These are phyloP conservation scores for Hemaris fuciformis DNA, from an alignment of 2,888 invertebrate species.

Conservation along the genomic window DNA sequence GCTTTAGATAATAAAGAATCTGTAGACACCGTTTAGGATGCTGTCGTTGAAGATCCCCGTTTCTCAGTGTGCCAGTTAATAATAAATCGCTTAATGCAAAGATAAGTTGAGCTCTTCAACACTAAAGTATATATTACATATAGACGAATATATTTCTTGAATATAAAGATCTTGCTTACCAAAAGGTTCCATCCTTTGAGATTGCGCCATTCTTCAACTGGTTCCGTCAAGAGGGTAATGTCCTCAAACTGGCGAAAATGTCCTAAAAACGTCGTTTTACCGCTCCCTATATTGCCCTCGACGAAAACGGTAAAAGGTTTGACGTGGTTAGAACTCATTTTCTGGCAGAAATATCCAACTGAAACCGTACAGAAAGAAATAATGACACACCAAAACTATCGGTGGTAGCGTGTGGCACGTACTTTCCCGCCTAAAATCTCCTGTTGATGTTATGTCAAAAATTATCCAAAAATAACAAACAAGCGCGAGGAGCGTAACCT, in stretches of 20 bases:
- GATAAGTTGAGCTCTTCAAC: too few relatives aligned
- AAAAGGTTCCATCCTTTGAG: constrained; percentile 89
- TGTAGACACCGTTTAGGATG: too few relatives aligned
- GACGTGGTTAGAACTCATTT: constrained; percentile 56
- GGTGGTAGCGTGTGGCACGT: neutral
- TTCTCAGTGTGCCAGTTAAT: too few relatives aligned
- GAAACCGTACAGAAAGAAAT: constrained; percentile 28
- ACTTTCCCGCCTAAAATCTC: constrained; percentile 61
- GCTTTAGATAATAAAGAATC: too few relatives aligned
- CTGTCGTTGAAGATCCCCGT: too few relatives aligned
- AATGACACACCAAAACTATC: constrained; percentile 10
- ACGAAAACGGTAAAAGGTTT: constrained; percentile 91
- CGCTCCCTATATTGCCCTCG: constrained; percentile 95
- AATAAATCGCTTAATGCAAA: too few relatives aligned
- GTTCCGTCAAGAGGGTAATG: constrained; percentile 86
- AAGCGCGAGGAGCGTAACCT: constrained; percentile 46
- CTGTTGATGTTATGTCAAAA: neutral
- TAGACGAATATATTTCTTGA: too few relatives aligned
- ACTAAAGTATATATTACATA: too few relatives aligned
- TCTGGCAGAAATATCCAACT: constrained; percentile 39
- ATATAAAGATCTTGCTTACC: constrained; percentile 51
- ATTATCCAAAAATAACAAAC: constrained; percentile 48
- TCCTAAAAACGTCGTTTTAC: constrained; percentile 93
- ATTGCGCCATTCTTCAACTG: constrained; percentile 92
- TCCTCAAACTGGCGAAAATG: constrained; percentile 88